Evolutionary conservation across 2,888 invertebrate species (phyloP).

Genomic region (Catocala fraxini): DNA sequence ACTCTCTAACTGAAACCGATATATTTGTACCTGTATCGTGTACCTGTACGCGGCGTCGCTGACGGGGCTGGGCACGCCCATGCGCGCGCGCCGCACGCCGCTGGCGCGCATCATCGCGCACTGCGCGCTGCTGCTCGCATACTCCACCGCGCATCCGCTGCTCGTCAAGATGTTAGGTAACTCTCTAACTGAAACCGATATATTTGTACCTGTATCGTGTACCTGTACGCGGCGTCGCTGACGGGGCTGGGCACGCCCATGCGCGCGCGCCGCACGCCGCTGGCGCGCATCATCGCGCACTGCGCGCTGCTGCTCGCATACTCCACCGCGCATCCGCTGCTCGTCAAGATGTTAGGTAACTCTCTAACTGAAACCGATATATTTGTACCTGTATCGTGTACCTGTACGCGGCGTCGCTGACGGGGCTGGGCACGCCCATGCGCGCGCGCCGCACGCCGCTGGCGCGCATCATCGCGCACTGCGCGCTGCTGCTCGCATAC

Average conservation of each 20-base stretch:
- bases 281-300: constrained; percentile 96
- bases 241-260: constrained; percentile 98
- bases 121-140: constrained; percentile 95
- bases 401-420: constrained; percentile 96
- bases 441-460: constrained; percentile 96
- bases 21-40: constrained; percentile 95
- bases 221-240: constrained; percentile 96
- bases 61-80: constrained; percentile 97
- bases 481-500: constrained; percentile 95
- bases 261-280: constrained; percentile 94
- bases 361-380: not conserved
- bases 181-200: constrained; percentile 21
- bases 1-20: constrained; percentile 34
- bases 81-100: constrained; percentile 95
- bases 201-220: constrained; percentile 97
- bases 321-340: constrained; percentile 98
- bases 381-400: constrained; percentile 97
- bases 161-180: constrained; percentile 97
- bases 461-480: constrained; percentile 96
- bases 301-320: constrained; percentile 96
- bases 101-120: constrained; percentile 97
- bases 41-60: constrained; percentile 97
- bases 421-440: constrained; percentile 97
- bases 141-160: constrained; percentile 98
- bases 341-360: constrained; percentile 97